Evolutionary conservation across 2,888 invertebrate species (phyloP).

Genomic region (Eupithecia subumbrata): DNA sequence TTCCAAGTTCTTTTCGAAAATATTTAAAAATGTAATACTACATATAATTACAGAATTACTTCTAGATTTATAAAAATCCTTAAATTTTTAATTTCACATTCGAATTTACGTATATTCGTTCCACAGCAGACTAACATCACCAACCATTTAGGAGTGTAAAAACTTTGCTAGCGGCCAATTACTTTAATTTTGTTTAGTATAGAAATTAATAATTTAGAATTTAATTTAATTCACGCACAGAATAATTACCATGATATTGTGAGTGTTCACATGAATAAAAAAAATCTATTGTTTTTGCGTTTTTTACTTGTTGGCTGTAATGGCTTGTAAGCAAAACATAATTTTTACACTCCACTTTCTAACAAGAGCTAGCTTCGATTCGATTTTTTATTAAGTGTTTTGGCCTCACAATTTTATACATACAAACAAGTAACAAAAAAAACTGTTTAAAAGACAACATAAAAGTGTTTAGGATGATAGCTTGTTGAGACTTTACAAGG

Average conservation of each 20-base stretch:
- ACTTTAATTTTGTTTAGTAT: neutral
- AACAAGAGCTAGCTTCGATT: constrained; percentile 12
- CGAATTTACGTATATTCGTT: constrained; percentile 80
- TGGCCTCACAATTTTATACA: constrained; percentile 11
- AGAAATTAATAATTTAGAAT: neutral
- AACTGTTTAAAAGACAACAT: neutral
- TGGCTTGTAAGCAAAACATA: neutral
- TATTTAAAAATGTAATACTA: constrained; percentile 42
- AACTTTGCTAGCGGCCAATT: neutral
- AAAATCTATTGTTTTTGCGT: neutral
- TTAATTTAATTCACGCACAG: neutral
- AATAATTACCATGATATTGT: neutral
- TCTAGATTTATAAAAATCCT: constrained; percentile 48
- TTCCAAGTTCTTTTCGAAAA: constrained; percentile 36
- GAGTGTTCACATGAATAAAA: neutral
- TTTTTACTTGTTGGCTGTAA: neutral
- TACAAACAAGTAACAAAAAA: neutral
- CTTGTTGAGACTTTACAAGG: neutral
- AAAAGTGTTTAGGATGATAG: neutral
- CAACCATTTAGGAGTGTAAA: constrained; percentile 31
- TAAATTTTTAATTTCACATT: constrained; percentile 60
- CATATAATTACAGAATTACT: constrained; percentile 41
- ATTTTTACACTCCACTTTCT: constrained; percentile 14
- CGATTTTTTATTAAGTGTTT: neutral
- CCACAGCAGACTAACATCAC: constrained; percentile 65